phyloP scores from a whole-genome alignment of 2,888 invertebrate genomes.

The Drosophila pegasa region DNA sequence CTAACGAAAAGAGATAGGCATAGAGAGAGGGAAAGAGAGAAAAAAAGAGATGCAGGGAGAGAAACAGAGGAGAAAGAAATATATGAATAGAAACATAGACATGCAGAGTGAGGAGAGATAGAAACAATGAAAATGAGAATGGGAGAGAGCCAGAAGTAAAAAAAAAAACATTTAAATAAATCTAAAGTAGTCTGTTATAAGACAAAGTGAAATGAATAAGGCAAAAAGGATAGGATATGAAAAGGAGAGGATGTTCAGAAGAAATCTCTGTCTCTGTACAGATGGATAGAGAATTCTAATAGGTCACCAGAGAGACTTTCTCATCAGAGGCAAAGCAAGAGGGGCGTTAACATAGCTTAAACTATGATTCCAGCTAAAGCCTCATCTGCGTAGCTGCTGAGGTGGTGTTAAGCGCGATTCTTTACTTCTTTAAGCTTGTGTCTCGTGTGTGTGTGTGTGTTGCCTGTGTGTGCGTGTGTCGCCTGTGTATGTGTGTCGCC shows the following conservation, averaged over 20 bases:
- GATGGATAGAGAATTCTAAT: neutral
- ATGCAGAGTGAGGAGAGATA: neutral
- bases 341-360: neutral
- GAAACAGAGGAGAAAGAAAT: too few relatives aligned
- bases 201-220: too few relatives aligned
- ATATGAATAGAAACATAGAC: too few relatives aligned
- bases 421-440: constrained; percentile 1
- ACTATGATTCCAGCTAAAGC: neutral
- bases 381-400: constrained; percentile 1
- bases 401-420: constrained; percentile 2
- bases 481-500: neutral
- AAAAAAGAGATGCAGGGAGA: too few relatives aligned
- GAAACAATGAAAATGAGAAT: neutral
- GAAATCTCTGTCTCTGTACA: neutral
- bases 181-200: too few relatives aligned
- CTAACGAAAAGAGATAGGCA: neutral
- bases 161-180: neutral
- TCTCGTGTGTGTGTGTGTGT: neutral
- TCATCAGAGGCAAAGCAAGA: neutral
- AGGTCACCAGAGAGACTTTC: neutral
- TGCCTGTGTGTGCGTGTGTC: constrained; percentile 13
- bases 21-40: neutral
- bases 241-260: neutral
- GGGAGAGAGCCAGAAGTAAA: neutral
- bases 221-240: neutral